Base-by-base conservation (phyloP, 2,797 vertebrate species). In the Microctenopoma steveboyesi region DNA sequence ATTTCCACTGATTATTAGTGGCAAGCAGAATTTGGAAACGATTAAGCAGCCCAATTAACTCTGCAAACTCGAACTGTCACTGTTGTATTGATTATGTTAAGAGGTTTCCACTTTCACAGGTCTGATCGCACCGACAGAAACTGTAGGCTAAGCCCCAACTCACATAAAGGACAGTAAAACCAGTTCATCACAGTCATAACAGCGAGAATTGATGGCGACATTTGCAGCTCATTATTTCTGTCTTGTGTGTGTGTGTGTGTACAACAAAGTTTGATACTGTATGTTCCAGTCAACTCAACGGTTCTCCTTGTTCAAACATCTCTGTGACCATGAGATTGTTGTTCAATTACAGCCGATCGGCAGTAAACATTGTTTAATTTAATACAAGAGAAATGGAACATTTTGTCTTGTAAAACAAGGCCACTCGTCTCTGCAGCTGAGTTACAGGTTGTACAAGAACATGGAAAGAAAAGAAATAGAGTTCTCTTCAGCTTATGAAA, bases 81-180 rank as follows among this genome's bases (percentile, higher is more conserved):
- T 25, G 72, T 16, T 4, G 18, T 64, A 88, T 90, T 2, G 85
- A 89, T 91, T 64, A 72, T 83, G 78, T 54, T 70, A 76, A 86
- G 65, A 52, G 63, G 62, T 69, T 60, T 70, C 40, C 60, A 73
- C 82, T 72, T 88, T 66, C 71, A 30, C 73, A 71, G 69, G 42
- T 74, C 52, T 76, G 76, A 69, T 16, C 67, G 78, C 42, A 9
- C 72, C 7, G 72, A 72, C 57, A 79, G 76, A 80, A 77, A 72
- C 59, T 71, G 72, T 25, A 53, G 62, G 50, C 69, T 81, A 67
- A 69, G 72, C 56, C 73, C 27, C 69, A 72, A 28, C 52, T 30
- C 15, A 28, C 37, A 46, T 33, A 80, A 81, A 52, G 73, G 82
- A 61, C 69, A 42, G 81, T 12, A 18, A 68, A 78, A 69, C 46